phyloP scores from a whole-genome alignment of 1,140 invertebrate genomes.

The Halictus rubicundus region DNA sequence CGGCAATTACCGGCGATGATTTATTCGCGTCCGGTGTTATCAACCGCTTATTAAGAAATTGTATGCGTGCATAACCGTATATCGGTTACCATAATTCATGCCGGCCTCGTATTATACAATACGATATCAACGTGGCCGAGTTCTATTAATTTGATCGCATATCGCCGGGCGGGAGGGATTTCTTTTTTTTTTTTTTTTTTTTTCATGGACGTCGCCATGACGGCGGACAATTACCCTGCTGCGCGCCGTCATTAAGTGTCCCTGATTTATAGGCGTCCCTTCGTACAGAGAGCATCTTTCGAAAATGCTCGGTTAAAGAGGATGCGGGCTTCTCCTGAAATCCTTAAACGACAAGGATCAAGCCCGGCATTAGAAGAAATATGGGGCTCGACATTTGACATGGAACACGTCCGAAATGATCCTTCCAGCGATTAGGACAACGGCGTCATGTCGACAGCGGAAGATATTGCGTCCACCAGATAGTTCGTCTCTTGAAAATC shows the following conservation, averaged over 20 bases:
- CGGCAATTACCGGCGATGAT: constrained; percentile 22
- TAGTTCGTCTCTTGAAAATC: too few species aligned
- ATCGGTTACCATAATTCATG: constrained; percentile 30
- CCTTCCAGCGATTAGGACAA: constrained; percentile 35
- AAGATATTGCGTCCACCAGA: constrained; percentile 24
- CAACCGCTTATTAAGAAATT: constrained; percentile 39
- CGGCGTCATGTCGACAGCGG: constrained; percentile 1
- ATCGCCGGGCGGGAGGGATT: neutral
- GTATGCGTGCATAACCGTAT: constrained; percentile 27
- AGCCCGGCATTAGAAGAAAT: constrained; percentile 1
- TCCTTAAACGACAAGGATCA: constrained; percentile 22
- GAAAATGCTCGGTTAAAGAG: neutral
- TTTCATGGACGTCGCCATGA: neutral
- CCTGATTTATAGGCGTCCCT: constrained; percentile 16
- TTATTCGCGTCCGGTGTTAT: constrained; percentile 26
- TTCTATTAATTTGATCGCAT: constrained; percentile 17
- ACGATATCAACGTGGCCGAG: constrained; percentile 17
- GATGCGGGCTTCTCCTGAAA: constrained; percentile 36
- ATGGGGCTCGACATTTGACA: neutral
- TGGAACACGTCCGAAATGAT: constrained; percentile 15
- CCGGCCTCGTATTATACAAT: constrained; percentile 25
- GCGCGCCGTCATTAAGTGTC: constrained; percentile 5
- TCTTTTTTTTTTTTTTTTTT: neutral
- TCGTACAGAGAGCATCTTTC: neutral
- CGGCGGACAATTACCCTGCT: constrained; percentile 19